Evolutionary conservation across 2,113 vertebrate genomes (phyloP).

Genomic region (Embiotoca jacksoni): DNA sequence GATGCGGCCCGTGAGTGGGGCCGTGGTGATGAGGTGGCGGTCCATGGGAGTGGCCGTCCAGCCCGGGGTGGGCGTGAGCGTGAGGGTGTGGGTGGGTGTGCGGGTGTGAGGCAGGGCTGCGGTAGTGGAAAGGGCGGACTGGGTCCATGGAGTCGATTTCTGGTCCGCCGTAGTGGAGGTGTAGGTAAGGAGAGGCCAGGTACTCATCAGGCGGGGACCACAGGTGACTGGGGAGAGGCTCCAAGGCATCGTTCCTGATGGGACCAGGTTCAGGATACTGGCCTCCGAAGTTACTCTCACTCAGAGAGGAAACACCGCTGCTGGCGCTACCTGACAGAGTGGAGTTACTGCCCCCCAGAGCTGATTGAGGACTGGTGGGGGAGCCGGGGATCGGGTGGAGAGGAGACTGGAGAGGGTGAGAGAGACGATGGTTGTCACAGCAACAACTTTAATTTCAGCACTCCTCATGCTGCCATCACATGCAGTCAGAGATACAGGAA

Average conservation of each 20-base stretch:
- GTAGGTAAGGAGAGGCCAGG: conserved; percentile 91
- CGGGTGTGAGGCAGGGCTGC: conserved; percentile 93
- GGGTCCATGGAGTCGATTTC: conserved; percentile 92
- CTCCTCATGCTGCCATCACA: too few species aligned
- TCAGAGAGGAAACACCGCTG: conserved; percentile 95
- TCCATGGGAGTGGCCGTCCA: conserved; percentile 89
- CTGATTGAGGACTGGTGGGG: conserved; percentile 95
- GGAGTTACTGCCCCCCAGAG: conserved; percentile 95
- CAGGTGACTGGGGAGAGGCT: conserved; percentile 92
- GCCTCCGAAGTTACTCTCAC: conserved; percentile 92
- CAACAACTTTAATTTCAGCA: neutral
- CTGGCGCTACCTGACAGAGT: conserved; percentile 96
- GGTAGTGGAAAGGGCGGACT: conserved; percentile 92
- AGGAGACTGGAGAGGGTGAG: conserved; percentile 87
- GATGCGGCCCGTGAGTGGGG: conserved; percentile 72
- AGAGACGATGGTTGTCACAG: conserved; percentile 7
- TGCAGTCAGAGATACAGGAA: too few species aligned
- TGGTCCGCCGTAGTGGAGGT: conserved; percentile 93
- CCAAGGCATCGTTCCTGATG: conserved; percentile 91
- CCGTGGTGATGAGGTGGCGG: conserved; percentile 78
- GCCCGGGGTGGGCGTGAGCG: conserved; percentile 78
- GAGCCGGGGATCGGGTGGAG: conserved; percentile 96
- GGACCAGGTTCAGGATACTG: conserved; percentile 85
- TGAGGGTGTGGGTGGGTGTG: conserved; percentile 78
- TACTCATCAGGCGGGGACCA: conserved; percentile 93